Evolutionary conservation across 2,113 vertebrate species (phyloP).

Genomic region (Platichthys flesus): DNA sequence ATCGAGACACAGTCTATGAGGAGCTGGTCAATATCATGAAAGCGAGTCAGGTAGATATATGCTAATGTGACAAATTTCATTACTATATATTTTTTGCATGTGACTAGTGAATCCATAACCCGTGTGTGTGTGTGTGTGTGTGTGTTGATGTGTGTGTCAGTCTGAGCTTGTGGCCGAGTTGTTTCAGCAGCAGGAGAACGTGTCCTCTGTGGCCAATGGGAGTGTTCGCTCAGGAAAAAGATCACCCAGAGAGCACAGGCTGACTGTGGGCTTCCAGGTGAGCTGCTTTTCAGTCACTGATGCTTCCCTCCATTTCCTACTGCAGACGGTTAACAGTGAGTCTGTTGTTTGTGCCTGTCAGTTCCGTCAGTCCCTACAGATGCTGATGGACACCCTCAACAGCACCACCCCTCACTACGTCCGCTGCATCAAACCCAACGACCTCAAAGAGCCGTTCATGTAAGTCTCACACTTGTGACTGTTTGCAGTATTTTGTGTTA

Average conservation of each 20-base stretch:
- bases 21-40: conserved; percentile 86
- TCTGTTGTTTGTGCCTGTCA: conserved; percentile 34
- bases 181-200: conserved; percentile 76
- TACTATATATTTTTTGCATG: background rate
- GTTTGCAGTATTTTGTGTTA: background rate
- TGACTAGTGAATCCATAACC: background rate
- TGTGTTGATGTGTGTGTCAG: conserved; percentile 51
- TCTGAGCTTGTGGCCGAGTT: conserved; percentile 82
- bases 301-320: background rate
- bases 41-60: conserved; percentile 83
- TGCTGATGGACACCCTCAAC: conserved; percentile 83
- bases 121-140: background rate
- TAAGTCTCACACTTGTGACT: conserved; percentile 40
- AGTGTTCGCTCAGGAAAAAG: conserved; percentile 69
- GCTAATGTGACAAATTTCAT: background rate
- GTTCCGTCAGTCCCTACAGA: conserved; percentile 84
- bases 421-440: conserved; percentile 89
- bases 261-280: conserved; percentile 85
- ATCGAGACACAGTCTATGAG: conserved; percentile 82
- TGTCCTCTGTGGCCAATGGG: conserved; percentile 55
- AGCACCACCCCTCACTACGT: conserved; percentile 85
- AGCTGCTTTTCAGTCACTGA: background rate
- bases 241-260: conserved; percentile 78
- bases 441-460: conserved; percentile 82
- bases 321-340: background rate